phyloP scores from a whole-genome alignment of 2,888 invertebrate genomes.

The Limnephilus marmoratus region DNA sequence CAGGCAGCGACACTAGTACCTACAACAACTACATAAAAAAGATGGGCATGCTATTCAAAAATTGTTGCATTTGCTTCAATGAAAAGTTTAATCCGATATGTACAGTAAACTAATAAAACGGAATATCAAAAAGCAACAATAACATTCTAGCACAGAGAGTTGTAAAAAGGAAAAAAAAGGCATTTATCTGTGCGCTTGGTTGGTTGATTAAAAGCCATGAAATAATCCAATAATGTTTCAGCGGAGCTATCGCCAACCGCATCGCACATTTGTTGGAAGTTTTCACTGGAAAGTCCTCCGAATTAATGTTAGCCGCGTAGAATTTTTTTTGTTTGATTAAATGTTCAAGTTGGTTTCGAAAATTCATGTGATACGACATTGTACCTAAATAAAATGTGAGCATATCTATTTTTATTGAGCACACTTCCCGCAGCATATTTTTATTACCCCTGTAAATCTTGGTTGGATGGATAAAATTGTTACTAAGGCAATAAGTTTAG shows the following conservation, averaged over 20 bases:
- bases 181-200: not conserved
- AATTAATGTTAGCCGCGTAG: not conserved
- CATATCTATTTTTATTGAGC: too few species aligned
- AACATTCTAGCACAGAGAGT: not conserved
- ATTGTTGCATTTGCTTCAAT: not conserved
- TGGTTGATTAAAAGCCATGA: not conserved
- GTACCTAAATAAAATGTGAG: not conserved
- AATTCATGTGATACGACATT: not conserved
- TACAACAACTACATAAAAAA: too few species aligned
- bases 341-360: not conserved
- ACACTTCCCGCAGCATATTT: not conserved
- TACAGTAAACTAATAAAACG: not conserved
- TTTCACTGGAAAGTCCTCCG: not conserved
- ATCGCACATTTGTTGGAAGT: not conserved
- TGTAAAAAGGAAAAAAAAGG: not conserved
- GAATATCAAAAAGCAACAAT: not conserved
- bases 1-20: too few species aligned
- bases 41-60: too few species aligned
- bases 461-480: not conserved
- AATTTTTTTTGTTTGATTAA: not conserved
- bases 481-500: not conserved
- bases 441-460: not conserved
- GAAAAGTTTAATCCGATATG: not conserved
- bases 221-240: not conserved
- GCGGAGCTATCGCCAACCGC: not conserved